Evolutionary conservation across 2,888 invertebrate species (phyloP).

Genomic region (Seira ritae): DNA sequence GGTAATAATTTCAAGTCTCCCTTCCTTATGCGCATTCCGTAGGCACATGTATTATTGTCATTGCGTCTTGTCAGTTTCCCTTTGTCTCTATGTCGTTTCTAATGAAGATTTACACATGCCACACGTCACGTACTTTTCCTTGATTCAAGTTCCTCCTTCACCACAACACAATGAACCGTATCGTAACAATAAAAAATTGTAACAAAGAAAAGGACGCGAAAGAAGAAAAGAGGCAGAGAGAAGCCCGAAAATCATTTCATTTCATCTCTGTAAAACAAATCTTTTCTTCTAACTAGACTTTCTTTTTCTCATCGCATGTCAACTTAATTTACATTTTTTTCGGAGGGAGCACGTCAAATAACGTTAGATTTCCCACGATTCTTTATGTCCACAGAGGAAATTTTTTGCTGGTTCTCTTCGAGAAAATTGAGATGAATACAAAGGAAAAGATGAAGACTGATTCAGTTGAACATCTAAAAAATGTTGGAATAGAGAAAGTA

Average conservation of each 20-base stretch:
- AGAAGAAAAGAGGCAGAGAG: background rate
- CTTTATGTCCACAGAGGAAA: slow-evolving; percentile 1
- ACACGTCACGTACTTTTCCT: too few relatives aligned
- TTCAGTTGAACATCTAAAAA: background rate
- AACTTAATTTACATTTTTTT: slow-evolving; percentile 54
- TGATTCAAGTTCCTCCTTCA: too few relatives aligned
- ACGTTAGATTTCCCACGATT: slow-evolving; percentile 28
- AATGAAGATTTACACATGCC: background rate
- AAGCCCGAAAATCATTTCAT: background rate
- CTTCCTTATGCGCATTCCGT: too few relatives aligned
- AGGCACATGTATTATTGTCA: too few relatives aligned
- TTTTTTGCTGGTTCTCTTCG: background rate
- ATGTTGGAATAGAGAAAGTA: slow-evolving; percentile 24
- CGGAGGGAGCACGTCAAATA: slow-evolving; percentile 33
- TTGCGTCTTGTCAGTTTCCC: background rate
- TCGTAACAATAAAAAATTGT: background rate
- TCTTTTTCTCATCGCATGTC: slow-evolving; percentile 23
- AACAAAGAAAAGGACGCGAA: too few relatives aligned
- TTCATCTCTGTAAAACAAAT: background rate
- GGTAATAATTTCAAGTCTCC: too few relatives aligned
- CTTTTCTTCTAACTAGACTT: background rate
- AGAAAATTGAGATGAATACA: background rate
- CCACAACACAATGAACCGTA: background rate
- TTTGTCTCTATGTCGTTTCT: background rate
- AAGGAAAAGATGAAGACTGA: background rate